These are phyloP conservation scores for Psittacula cyanocephala DNA, from an alignment of 2,113 vertebrate genomes.

Conservation along the genomic window DNA sequence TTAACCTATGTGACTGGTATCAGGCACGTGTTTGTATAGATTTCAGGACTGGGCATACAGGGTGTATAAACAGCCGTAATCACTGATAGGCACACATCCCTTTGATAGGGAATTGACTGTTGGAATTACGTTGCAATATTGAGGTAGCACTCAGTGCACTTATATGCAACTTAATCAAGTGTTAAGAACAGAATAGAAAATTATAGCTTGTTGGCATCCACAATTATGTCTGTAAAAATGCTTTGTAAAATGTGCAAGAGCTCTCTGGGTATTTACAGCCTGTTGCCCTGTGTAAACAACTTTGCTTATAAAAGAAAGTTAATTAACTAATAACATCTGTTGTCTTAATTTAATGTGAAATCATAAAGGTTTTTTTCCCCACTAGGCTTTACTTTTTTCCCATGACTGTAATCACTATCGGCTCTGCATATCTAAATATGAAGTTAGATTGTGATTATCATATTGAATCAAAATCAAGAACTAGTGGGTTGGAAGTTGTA, in stretches of 20 bases:
- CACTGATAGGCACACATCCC: neutral
- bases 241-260: neutral
- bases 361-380: neutral
- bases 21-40: neutral
- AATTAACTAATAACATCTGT: neutral
- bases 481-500: neutral
- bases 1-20: neutral
- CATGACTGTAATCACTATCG: neutral
- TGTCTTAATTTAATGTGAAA: neutral
- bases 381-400: neutral
- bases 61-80: neutral
- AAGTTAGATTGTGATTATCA: neutral
- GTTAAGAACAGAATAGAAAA: neutral
- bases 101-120: neutral
- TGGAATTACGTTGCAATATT: neutral
- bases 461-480: constrained; percentile 2
- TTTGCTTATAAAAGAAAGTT: neutral
- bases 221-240: neutral
- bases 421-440: neutral
- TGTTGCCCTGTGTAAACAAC: neutral
- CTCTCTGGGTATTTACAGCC: neutral
- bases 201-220: neutral
- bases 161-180: neutral
- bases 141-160: neutral
- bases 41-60: neutral